phyloP scores from a whole-genome alignment of 2,797 vertebrate genomes.

The Enteromius fasciolatus region DNA sequence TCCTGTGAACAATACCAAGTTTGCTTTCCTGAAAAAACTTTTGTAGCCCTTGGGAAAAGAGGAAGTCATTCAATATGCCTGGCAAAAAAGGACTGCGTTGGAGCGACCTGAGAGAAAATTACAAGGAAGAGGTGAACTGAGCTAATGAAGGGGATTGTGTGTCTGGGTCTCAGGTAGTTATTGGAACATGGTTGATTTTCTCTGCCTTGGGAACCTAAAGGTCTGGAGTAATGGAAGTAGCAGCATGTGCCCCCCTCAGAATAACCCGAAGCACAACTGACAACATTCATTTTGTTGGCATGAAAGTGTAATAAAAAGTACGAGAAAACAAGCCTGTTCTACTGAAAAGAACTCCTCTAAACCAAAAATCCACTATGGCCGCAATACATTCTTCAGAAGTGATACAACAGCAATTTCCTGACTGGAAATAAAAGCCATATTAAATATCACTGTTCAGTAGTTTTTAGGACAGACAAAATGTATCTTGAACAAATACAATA shows the following conservation, averaged over 20 bases:
- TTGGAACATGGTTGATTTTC: slow-evolving; percentile 51
- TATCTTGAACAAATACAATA: background rate
- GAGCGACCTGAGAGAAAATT: slow-evolving; percentile 56
- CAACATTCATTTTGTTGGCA: slow-evolving; percentile 18
- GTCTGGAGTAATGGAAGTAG: slow-evolving; percentile 46
- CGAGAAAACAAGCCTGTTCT: background rate
- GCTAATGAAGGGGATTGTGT: slow-evolving; percentile 63
- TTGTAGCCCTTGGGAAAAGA: slow-evolving; percentile 38
- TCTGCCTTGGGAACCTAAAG: slow-evolving; percentile 49
- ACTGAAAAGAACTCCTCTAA: background rate
- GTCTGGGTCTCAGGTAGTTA: slow-evolving; percentile 52
- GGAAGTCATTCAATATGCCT: slow-evolving; percentile 60
- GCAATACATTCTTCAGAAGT: slow-evolving; percentile 3
- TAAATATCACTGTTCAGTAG: background rate
- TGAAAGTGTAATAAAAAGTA: slow-evolving; percentile 10
- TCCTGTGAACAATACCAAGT: slow-evolving; percentile 50
- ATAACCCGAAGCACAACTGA: slow-evolving; percentile 12
- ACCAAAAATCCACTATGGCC: slow-evolving; percentile 15
- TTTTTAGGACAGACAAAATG: background rate
- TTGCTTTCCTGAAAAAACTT: slow-evolving; percentile 45
- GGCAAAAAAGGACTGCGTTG: slow-evolving; percentile 38
- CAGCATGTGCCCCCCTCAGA: slow-evolving; percentile 29
- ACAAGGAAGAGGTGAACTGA: slow-evolving; percentile 56
- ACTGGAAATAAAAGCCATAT: slow-evolving; percentile 2
- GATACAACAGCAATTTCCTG: slow-evolving; percentile 5